phyloP scores from a whole-genome alignment of 2,888 invertebrate species.

The Eupsilia transversa region DNA sequence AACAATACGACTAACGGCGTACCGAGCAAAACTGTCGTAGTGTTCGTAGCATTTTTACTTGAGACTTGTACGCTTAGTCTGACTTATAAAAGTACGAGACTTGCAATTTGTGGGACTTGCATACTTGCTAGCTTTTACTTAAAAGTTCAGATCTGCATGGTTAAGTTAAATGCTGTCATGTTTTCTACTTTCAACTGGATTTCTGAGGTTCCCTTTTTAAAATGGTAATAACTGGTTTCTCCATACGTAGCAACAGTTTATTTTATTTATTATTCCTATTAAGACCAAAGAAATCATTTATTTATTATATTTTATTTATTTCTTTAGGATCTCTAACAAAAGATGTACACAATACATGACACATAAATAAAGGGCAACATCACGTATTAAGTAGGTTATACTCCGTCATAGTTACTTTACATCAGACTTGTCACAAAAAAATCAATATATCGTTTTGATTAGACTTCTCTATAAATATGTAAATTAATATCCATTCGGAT shows the following conservation, averaged over 20 bases:
- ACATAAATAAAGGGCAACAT: no score
- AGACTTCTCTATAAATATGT: constrained; percentile 35
- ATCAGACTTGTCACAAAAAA: not conserved
- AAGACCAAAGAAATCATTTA: not conserved
- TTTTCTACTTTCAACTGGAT: not conserved
- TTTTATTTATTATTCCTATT: no score
- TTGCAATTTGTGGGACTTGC: constrained; percentile 53
- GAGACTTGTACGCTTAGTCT: constrained; percentile 26
- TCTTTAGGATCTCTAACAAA: no score
- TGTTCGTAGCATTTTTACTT: constrained; percentile 53
- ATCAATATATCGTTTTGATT: constrained; percentile 10
- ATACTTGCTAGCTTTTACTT: constrained; percentile 47
- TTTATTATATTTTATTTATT: no score
- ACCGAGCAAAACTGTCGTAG: constrained; percentile 34
- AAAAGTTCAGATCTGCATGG: constrained; percentile 48
- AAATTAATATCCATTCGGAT: constrained; percentile 51
- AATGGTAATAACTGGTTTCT: not conserved
- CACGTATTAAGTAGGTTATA: no score
- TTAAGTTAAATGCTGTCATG: constrained; percentile 20
- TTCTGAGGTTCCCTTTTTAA: not conserved
- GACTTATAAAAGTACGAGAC: constrained; percentile 42
- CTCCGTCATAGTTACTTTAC: not conserved
- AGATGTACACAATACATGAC: no score
- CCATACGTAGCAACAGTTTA: not conserved
- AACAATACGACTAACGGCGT: constrained; percentile 47